A percentile compares a stretch with the other conserved stretches of the same genome.
These are phyloP conservation scores for Phylloscopus collybita DNA, from an alignment of 2,797 vertebrate genomes.

Conservation along the genomic window DNA sequence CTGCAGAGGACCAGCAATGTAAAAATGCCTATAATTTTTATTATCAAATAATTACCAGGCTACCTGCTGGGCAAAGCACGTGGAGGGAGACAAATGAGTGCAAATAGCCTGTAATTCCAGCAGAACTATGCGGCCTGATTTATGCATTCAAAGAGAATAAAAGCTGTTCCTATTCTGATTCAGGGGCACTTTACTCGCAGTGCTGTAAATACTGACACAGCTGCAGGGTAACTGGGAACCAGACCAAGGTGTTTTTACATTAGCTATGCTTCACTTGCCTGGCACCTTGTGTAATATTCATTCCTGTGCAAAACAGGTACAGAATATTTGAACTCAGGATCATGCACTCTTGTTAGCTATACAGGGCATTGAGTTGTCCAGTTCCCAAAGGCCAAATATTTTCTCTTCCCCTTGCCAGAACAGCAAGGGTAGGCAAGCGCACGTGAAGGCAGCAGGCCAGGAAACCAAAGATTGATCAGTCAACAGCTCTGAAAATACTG, in stretches of 20 bases:
- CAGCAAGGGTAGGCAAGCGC: constrained; percentile 14
- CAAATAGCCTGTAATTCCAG: constrained; percentile 49
- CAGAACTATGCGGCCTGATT: constrained; percentile 26
- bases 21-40: constrained; percentile 63
- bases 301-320: constrained; percentile 54
- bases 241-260: constrained; percentile 59
- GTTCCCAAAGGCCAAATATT: constrained; percentile 34
- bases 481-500: constrained; percentile 2
- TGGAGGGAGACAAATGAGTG: constrained; percentile 45
- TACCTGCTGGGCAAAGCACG: constrained; percentile 56
- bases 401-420: constrained; percentile 48
- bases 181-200: neutral
- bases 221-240: constrained; percentile 54
- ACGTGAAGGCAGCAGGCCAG: constrained; percentile 22
- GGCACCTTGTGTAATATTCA: constrained; percentile 55
- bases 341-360: neutral
- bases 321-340: constrained; percentile 29
- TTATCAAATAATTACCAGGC: constrained; percentile 63
- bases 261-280: constrained; percentile 57
- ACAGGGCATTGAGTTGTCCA: constrained; percentile 39
- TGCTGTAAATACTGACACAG: constrained; percentile 62
- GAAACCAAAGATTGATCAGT: neutral
- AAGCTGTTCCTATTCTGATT: constrained; percentile 34
- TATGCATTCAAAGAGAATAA: neutral
- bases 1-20: constrained; percentile 41